These are phyloP conservation scores for Thymelicus lineola DNA, from an alignment of 2,888 invertebrate species.

Conservation along the genomic window DNA sequence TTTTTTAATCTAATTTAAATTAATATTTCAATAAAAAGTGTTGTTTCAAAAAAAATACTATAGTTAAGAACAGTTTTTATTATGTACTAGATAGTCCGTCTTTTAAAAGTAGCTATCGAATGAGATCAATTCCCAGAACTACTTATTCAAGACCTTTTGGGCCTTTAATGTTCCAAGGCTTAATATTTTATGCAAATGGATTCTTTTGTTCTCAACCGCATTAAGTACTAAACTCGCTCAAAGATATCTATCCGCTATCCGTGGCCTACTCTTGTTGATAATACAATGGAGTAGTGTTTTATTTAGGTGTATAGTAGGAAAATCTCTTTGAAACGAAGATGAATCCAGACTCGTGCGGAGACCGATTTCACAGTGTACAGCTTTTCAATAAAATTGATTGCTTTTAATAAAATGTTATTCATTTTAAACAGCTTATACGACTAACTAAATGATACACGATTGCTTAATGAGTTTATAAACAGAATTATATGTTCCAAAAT, in stretches of 20 bases:
- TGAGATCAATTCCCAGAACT: not conserved
- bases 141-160: not conserved
- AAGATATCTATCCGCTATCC: not conserved
- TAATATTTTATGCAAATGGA: constrained; percentile 27
- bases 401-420: too few relatives aligned
- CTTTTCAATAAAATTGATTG: too few relatives aligned
- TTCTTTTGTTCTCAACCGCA: constrained; percentile 27
- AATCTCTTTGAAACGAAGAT: too few relatives aligned
- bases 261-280: not conserved
- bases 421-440: too few relatives aligned
- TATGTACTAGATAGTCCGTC: too few relatives aligned
- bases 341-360: too few relatives aligned
- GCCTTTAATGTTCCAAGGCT: constrained; percentile 2
- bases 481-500: constrained; percentile 12
- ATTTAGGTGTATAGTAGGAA: not conserved
- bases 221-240: constrained; percentile 16
- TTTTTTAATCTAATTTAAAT: too few relatives aligned
- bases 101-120: not conserved
- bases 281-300: not conserved
- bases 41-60: too few relatives aligned
- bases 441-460: not conserved
- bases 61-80: too few relatives aligned
- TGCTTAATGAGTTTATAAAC: not conserved
- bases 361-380: too few relatives aligned
- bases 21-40: too few relatives aligned